Percentiles rank a stretch among this genome's conserved stretches.
Evolutionary conservation across 2,888 invertebrate species (phyloP).

Genomic region (Gryllus longicercus): DNA sequence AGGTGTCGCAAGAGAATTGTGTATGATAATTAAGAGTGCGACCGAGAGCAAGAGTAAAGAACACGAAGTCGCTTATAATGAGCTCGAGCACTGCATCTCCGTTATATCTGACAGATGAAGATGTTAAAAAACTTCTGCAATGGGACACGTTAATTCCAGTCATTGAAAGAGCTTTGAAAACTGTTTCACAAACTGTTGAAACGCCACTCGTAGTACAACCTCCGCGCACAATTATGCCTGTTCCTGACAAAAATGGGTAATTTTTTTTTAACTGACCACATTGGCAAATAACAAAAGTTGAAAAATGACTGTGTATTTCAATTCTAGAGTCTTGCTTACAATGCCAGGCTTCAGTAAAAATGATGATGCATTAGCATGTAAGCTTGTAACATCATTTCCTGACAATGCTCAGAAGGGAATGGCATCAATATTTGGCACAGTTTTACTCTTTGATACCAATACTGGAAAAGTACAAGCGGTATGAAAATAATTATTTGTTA

Average conservation of each 20-base stretch:
- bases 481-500: conserved; percentile 32
- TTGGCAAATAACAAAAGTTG: no score
- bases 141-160: conserved; percentile 48
- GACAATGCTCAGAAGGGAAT: conserved; percentile 45
- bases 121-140: conserved; percentile 45
- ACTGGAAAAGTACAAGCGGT: conserved; percentile 51
- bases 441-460: conserved; percentile 48
- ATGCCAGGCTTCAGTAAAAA: conserved; percentile 40
- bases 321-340: conserved; percentile 39
- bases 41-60: no score
- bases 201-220: conserved; percentile 34
- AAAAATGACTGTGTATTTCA: no score
- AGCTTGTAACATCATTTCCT: conserved; percentile 50
- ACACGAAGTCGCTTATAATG: no score
- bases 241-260: conserved; percentile 34
- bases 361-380: conserved; percentile 49
- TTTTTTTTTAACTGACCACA: no score
- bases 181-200: conserved; percentile 41
- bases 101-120: conserved; percentile 42
- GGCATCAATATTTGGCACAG: conserved; percentile 50
- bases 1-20: no score
- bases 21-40: no score
- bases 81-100: neutral
- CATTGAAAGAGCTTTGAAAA: conserved; percentile 47
- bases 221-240: conserved; percentile 31